phyloP scores from a whole-genome alignment of 2,888 invertebrate genomes.

The Agonopterix heracliana region DNA sequence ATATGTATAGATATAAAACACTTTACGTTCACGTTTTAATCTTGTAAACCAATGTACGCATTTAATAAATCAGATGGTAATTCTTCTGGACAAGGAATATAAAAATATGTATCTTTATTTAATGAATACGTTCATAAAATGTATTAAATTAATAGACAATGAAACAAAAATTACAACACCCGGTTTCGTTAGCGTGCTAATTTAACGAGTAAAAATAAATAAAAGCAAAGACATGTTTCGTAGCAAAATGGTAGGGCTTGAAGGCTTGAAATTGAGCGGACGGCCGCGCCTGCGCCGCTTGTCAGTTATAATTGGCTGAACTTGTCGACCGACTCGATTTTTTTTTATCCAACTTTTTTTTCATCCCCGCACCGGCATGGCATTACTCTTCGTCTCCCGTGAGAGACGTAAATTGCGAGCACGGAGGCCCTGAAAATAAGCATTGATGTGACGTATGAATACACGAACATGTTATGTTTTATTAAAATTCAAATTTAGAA shows the following conservation, averaged over 20 bases:
- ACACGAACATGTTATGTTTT: slow-evolving; percentile 57
- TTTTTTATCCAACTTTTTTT: slow-evolving; percentile 42
- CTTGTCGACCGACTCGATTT: slow-evolving; percentile 66
- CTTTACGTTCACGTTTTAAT: too few species aligned
- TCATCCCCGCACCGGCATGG: slow-evolving; percentile 57
- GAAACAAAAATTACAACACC: slow-evolving; percentile 2
- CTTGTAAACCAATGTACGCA: too few species aligned
- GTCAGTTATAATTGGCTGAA: slow-evolving; percentile 77
- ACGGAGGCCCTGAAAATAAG: slow-evolving; percentile 60
- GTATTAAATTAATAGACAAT: slow-evolving; percentile 1
- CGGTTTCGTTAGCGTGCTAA: slow-evolving; percentile 6
- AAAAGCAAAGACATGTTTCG: background rate
- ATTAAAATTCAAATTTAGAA: slow-evolving; percentile 63
- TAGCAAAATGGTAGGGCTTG: background rate
- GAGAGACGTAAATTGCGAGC: slow-evolving; percentile 71
- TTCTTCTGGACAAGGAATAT: background rate
- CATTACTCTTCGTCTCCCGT: slow-evolving; percentile 74
- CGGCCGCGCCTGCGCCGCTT: slow-evolving; percentile 62
- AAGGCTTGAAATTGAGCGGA: slow-evolving; percentile 57
- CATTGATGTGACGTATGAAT: slow-evolving; percentile 70
- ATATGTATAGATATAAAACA: too few species aligned
- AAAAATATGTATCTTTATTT: background rate
- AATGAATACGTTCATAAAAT: slow-evolving; percentile 4
- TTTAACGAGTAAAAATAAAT: slow-evolving; percentile 5
- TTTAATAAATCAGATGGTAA: too few species aligned